Base-by-base conservation (phyloP, 2,797 vertebrate genomes). In the Semotilus atromaculatus region DNA sequence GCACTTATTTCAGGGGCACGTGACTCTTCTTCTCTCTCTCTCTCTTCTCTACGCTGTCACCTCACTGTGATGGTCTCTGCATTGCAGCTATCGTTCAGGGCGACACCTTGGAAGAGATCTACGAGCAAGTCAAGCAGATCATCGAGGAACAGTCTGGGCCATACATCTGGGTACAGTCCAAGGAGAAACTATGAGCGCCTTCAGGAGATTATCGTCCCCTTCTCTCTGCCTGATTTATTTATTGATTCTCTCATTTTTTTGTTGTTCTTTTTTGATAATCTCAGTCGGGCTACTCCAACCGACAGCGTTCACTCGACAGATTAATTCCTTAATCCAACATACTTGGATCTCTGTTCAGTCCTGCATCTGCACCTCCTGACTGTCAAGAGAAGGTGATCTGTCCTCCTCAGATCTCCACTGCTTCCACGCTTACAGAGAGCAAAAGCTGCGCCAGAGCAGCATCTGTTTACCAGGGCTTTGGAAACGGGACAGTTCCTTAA, bases 121-220 rank as follows among this genome's bases (percentile, higher is more conserved):
- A 99, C 93, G 96, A 97, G 78, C 97, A 97, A 91, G 97, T 97
- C 89, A 99, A 99, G 92, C 97, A 97, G 93, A 96, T 98, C 93
- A 99, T 99, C 89, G 97, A 99, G 91, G 98, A 99, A 86, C 98
- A 98, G 92, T 98, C 98, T 71, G 96, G 97, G 82, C 96, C 97
- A 78, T 96, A 94, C 93, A 97, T 99, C 93, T 99, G 98, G 98
- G 95, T 99, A 68, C 97, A 96, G 88, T 97, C 98, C 88, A 99
- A 98, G 94, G 98, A 99, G 94, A 99, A 99, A 92, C 94, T 99
- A 94, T 99, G 97, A 99, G 79, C 66, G 23, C 80, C 71, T 78
- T 64, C 60, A 58, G 62, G 26, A 79, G 64, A 76, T 86, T 66
- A 81, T 38, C 82, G 58, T 55, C 81, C 60, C 71, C 73, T 84